Conservation (phyloP, 1,140 invertebrate species). For the Lamellibrachia luymesi region DNA sequence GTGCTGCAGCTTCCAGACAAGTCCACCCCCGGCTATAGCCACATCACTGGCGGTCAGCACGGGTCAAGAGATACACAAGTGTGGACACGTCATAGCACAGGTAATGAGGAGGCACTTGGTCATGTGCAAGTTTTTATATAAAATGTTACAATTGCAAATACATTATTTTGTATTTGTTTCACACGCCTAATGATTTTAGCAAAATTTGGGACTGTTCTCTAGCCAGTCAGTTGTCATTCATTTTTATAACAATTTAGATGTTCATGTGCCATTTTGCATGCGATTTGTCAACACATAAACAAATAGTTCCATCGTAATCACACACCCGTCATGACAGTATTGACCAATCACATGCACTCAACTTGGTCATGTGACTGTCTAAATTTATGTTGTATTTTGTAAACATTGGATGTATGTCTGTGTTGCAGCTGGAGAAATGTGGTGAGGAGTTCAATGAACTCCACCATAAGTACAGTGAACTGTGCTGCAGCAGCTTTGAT, state of each 20-base stretch:
- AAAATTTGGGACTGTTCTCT: too few species aligned
- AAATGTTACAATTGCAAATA: too few species aligned
- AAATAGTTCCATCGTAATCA: too few species aligned
- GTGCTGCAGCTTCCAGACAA: conserved; percentile 76
- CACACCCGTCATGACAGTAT: not conserved
- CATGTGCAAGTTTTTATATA: not conserved
- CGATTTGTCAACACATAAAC: too few species aligned
- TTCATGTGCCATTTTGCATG: too few species aligned
- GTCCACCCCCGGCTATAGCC: conserved; percentile 89
- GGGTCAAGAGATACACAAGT: conserved; percentile 78
- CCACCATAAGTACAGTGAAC: conserved; percentile 74
- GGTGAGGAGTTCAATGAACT: conserved; percentile 72
- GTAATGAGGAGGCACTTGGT: conserved; percentile 36
- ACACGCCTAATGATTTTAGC: too few species aligned
- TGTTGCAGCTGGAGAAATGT: conserved; percentile 70
- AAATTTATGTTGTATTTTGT: conserved; percentile 33
- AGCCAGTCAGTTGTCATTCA: too few species aligned
- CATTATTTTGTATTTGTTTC: too few species aligned
- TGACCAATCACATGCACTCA: not conserved
- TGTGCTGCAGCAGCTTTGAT: conserved; percentile 91
- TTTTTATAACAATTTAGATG: too few species aligned
- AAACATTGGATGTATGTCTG: not conserved
- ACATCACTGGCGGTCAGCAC: conserved; percentile 74
- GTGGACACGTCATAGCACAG: conserved; percentile 79
- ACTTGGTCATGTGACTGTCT: conserved; percentile 13